These are phyloP conservation scores for Myiagra hebetior DNA, from an alignment of 2,113 vertebrate species.

Conservation along the genomic window DNA sequence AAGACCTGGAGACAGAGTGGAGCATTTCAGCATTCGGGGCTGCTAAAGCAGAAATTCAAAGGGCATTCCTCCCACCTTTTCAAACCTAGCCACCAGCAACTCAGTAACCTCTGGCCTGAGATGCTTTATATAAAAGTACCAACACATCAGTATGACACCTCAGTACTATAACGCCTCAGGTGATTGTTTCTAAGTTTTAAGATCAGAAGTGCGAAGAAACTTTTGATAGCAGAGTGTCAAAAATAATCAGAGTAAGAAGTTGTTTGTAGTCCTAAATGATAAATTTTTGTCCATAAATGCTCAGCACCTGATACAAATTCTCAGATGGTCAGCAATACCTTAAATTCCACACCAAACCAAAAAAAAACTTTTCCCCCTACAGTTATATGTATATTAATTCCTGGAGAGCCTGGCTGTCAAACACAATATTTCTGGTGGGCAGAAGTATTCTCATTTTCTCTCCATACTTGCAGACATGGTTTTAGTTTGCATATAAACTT, in stretches of 20 bases:
- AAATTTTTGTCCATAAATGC: background rate
- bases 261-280: background rate
- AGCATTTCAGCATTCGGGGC: background rate
- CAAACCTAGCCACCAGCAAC: constrained; percentile 37
- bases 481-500: background rate
- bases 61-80: constrained; percentile 26
- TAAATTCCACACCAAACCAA: background rate
- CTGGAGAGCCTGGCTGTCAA: background rate
- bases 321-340: background rate
- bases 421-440: background rate
- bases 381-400: background rate
- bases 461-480: background rate
- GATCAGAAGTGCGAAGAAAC: constrained; percentile 2
- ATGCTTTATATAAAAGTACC: constrained; percentile 21
- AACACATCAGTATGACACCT: constrained; percentile 12
- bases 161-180: background rate
- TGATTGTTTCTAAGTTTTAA: constrained; percentile 30
- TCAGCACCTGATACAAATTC: background rate
- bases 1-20: constrained; percentile 17
- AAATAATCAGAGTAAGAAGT: constrained; percentile 8
- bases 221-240: constrained; percentile 2
- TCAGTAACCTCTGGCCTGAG: constrained; percentile 24
- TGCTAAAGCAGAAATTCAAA: constrained; percentile 51
- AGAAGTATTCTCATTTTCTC: background rate
- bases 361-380: background rate